A percentile compares a stretch with the other conserved stretches of the same genome.
These are phyloP conservation scores for Polyodon spathula DNA, from an alignment of 2,113 vertebrate genomes.

Conservation along the genomic window DNA sequence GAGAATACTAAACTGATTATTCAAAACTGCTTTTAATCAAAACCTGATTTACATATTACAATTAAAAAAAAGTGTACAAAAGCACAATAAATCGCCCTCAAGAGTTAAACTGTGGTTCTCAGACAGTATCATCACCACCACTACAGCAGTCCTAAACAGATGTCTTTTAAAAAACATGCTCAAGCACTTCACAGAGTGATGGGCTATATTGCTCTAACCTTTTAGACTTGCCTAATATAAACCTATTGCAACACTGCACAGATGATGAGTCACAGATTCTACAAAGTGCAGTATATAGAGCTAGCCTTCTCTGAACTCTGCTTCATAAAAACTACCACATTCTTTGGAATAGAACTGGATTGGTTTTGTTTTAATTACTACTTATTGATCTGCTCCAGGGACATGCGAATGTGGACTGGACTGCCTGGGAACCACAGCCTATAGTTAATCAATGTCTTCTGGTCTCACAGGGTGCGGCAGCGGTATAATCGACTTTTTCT, in stretches of 20 bases:
- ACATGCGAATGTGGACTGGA: not conserved
- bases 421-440: conserved; percentile 53
- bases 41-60: not conserved
- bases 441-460: conserved; percentile 86
- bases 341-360: no score
- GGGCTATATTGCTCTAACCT: no score
- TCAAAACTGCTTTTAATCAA: not conserved
- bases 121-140: not conserved
- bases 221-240: no score
- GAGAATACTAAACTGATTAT: not conserved
- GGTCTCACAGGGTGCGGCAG: conserved; percentile 89
- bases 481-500: conserved; percentile 92
- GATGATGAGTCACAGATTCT: no score
- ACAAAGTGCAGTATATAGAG: no score
- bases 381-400: no score
- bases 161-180: no score
- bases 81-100: not conserved
- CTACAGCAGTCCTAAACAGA: not conserved
- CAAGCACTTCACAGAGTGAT: no score
- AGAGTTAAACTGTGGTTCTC: not conserved
- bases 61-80: not conserved
- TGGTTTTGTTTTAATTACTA: no score
- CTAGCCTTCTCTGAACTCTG: no score
- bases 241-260: no score
- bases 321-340: no score